A percentile compares a stretch with the other conserved stretches of the same genome.
These are phyloP conservation scores for Epinephelus coioides DNA, from an alignment of 2,797 vertebrate genomes.

Conservation along the genomic window DNA sequence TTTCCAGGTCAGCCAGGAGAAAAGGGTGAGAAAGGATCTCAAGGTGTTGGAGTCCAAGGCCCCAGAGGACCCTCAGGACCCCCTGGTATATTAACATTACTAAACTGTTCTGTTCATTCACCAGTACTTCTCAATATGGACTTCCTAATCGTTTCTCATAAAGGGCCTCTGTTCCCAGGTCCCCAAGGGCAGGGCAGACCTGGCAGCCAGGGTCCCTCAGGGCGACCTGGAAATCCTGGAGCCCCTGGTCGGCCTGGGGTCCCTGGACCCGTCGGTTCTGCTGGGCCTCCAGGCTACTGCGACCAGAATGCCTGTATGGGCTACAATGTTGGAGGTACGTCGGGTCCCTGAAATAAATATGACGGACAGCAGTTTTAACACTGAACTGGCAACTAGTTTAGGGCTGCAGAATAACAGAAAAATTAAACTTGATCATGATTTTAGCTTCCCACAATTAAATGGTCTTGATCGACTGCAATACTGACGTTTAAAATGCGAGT, in stretches of 20 bases:
- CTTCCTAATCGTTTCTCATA: neutral
- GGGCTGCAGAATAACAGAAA: no score
- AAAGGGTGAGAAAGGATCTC: slow-evolving; percentile 94
- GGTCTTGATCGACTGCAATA: no score
- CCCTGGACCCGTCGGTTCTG: slow-evolving; percentile 89
- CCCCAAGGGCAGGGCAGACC: slow-evolving; percentile 92
- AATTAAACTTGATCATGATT: no score
- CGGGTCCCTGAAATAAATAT: slow-evolving; percentile 2
- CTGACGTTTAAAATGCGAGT: no score
- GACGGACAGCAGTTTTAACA: neutral
- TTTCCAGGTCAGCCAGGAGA: slow-evolving; percentile 90
- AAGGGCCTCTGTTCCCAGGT: slow-evolving; percentile 80
- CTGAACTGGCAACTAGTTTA: no score
- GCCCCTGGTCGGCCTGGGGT: slow-evolving; percentile 89
- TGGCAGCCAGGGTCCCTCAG: slow-evolving; percentile 89
- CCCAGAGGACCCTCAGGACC: slow-evolving; percentile 92
- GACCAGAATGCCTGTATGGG: slow-evolving; percentile 95
- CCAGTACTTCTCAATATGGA: neutral
- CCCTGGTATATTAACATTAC: slow-evolving; percentile 83
- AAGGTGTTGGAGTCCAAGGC: slow-evolving; percentile 92
- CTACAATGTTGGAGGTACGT: slow-evolving; percentile 93
- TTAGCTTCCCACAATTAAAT: no score
- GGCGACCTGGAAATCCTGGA: slow-evolving; percentile 93
- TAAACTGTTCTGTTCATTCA: no score
- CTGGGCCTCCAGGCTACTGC: slow-evolving; percentile 94